These are phyloP conservation scores for Eupeodes corollae DNA, from an alignment of 1,140 invertebrate genomes.

Conservation along the genomic window DNA sequence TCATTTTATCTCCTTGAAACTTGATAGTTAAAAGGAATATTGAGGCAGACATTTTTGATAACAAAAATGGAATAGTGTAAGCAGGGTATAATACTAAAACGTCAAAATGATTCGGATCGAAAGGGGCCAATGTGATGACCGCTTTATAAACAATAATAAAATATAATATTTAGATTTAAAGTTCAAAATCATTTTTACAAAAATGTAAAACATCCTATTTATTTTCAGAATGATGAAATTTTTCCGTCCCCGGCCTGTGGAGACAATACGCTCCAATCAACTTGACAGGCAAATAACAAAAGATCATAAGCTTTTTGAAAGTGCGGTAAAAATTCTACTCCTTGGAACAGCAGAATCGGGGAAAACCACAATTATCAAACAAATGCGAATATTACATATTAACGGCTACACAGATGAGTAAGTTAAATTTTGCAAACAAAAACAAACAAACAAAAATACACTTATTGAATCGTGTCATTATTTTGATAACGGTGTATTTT, in stretches of 20 bases:
- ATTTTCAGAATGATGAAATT: constrained; percentile 1
- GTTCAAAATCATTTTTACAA: no score
- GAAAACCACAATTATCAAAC: constrained; percentile 72
- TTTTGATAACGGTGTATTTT: no score
- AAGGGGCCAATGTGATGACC: no score
- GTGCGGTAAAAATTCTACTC: constrained; percentile 52
- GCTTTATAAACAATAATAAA: no score
- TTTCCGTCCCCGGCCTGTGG: background rate
- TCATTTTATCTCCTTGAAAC: no score
- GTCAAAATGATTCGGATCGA: no score
- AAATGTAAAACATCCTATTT: no score
- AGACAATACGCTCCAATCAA: constrained; percentile 1
- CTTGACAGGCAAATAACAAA: constrained; percentile 19
- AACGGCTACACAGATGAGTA: constrained; percentile 56
- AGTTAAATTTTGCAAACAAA: constrained; percentile 14
- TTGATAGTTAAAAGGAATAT: no score
- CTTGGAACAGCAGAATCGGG: constrained; percentile 57
- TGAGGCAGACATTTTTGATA: background rate
- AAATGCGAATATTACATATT: constrained; percentile 70
- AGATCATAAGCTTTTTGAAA: constrained; percentile 14
- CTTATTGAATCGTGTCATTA: no score
- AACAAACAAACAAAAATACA: no score
- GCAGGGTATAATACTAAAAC: constrained; percentile 2
- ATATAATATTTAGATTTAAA: no score
- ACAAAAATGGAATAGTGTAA: constrained; percentile 11